Evolutionary conservation across 1,140 invertebrate genomes (phyloP).

Genomic region (Agrilus planipennis): DNA sequence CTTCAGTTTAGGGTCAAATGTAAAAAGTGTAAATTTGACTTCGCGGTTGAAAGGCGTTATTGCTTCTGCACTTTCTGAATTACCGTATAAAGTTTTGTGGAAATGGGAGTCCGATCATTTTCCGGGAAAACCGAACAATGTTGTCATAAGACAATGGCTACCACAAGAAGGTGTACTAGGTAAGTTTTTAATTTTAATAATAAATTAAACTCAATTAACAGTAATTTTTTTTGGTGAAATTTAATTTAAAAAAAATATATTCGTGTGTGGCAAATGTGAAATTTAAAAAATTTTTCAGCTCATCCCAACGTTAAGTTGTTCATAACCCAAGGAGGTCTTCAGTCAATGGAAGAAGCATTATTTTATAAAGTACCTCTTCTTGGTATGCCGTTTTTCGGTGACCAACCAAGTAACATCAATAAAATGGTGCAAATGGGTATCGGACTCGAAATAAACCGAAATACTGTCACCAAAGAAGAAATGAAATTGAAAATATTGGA

Average conservation of each 20-base stretch:
- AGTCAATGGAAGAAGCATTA: conserved; percentile 46
- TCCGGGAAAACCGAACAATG: conserved; percentile 35
- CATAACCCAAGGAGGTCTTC: conserved; percentile 49
- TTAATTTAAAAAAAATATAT: background rate
- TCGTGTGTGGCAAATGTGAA: no score
- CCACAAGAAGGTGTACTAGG: conserved; percentile 32
- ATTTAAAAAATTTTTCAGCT: no score
- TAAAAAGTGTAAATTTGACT: conserved; percentile 32
- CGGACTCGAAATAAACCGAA: conserved; percentile 22
- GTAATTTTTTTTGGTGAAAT: conserved; percentile 3
- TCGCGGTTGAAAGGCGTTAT: conserved; percentile 30
- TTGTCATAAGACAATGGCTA: conserved; percentile 38
- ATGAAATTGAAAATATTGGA: conserved; percentile 21
- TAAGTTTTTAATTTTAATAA: no score
- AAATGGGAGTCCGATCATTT: conserved; percentile 38
- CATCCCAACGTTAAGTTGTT: conserved; percentile 45
- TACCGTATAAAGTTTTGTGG: conserved; percentile 38
- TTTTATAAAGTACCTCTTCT: conserved; percentile 44
- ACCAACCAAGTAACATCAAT: conserved; percentile 23
- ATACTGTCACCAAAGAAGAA: conserved; percentile 22
- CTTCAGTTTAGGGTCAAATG: conserved; percentile 41
- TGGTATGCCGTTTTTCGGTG: conserved; percentile 31
- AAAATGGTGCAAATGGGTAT: conserved; percentile 22
- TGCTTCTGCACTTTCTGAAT: conserved; percentile 34
- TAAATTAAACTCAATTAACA: background rate